phyloP scores from a whole-genome alignment of 2,888 invertebrate species.

The Crematogaster levior region DNA sequence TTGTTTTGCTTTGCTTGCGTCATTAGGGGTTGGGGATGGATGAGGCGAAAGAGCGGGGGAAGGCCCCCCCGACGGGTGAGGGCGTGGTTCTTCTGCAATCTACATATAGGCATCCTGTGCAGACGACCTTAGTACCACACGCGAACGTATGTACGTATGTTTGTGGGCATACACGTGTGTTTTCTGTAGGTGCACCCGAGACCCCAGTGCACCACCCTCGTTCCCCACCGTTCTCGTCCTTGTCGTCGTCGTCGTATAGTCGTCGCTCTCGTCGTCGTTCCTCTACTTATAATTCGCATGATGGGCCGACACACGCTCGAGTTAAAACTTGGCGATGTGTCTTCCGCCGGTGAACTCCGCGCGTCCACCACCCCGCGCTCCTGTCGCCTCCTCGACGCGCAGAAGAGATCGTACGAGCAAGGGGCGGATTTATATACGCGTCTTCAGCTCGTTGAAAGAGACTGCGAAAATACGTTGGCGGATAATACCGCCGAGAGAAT shows the following conservation, averaged over 20 bases:
- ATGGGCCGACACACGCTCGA: slow-evolving; percentile 80
- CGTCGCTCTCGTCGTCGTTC: slow-evolving; percentile 61
- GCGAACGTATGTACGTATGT: slow-evolving; percentile 66
- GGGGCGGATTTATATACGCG: slow-evolving; percentile 63
- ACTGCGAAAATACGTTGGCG: slow-evolving; percentile 67
- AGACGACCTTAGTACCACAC: slow-evolving; percentile 72
- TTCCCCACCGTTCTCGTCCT: slow-evolving; percentile 50
- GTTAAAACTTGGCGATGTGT: slow-evolving; percentile 80
- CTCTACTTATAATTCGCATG: slow-evolving; percentile 80
- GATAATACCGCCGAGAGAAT: slow-evolving; percentile 52
- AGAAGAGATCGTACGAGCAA: slow-evolving; percentile 63
- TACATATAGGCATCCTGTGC: slow-evolving; percentile 80
- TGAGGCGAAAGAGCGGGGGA: slow-evolving; percentile 70
- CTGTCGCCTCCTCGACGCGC: slow-evolving; percentile 51
- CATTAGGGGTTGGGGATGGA: slow-evolving; percentile 85
- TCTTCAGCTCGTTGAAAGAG: slow-evolving; percentile 61
- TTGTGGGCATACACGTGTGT: slow-evolving; percentile 65
- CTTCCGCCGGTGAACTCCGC: slow-evolving; percentile 57
- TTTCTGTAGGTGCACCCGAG: slow-evolving; percentile 65
- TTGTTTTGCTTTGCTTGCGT: slow-evolving; percentile 87
- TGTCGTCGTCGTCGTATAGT: slow-evolving; percentile 45
- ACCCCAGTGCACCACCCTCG: slow-evolving; percentile 58
- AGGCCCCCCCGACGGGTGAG: slow-evolving; percentile 79
- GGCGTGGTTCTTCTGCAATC: slow-evolving; percentile 84
- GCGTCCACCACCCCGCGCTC: slow-evolving; percentile 47